Evolutionary conservation across 2,797 vertebrate genomes (phyloP), one percentile per base, ranked within the genome.

Genomic region (Anguilla anguilla): DNA sequence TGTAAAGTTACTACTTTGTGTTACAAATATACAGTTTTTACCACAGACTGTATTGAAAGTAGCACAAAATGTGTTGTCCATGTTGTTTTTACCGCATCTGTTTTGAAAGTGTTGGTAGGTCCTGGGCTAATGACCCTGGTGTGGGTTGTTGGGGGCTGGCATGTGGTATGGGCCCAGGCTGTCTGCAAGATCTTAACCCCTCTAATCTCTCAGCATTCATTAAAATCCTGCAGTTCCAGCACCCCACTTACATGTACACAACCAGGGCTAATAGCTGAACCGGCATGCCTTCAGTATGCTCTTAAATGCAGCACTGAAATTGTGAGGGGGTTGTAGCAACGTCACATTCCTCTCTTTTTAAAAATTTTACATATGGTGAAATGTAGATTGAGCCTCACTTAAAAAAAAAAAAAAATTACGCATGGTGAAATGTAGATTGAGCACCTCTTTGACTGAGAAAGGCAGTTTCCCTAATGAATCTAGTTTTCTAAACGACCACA

Each of bases 131-230:
- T 13, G 5, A 51, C 6, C 7, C 46, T 77, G 35, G 2, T 19
- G 39, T 77, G 74, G 74, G 74, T 35, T 43, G 35, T 43, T 77
- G 35, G 10, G 35, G 74, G 57, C 35, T 43, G 13, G 0, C 13
- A 15, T 43, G 74, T 35, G 25, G 43, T 9, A 9, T 43, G 25
- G 46, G 43, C 74, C 74, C 79, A 51, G 46, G 22, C 79, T 51
- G 79, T 13, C 43, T 51, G 22, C 22, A 25, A n/a, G 46, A 2
- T 22, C 79, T 82, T 82, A 82, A n/a, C 79, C 9, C 79, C 43
- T n/a, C 43, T 49, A 51, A 25, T 82, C 46, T 51, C 79, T 82
- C 43, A n/a, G 79, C 79, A 51, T 82, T 51, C 79, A 82, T n/a
- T 6, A 22, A 17, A 35, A 17, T 25, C 79, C 79, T n/a, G 79